Evolutionary conservation across 2,797 vertebrate species (phyloP).

Genomic region (Bradypodion ventrale): DNA sequence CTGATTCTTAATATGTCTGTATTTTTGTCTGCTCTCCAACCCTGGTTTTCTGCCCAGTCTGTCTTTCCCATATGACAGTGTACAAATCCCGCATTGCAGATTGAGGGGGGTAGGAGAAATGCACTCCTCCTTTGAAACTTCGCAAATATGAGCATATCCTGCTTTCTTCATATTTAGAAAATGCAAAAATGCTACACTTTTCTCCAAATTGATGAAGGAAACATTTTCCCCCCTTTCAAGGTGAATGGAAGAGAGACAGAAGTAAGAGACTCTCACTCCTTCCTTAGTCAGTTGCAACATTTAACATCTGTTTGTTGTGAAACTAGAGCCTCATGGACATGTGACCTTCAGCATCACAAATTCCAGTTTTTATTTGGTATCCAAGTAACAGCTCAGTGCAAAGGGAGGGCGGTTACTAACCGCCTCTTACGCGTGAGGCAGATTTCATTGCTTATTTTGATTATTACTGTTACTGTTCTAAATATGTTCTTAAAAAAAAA

Average conservation of each 20-base stretch:
- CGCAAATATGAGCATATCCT: not conserved
- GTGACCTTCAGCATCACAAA: constrained; percentile 81
- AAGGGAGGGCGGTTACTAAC: constrained; percentile 44
- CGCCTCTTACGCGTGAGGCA: constrained; percentile 32
- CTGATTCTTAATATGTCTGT: constrained; percentile 48
- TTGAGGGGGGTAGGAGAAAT: not conserved
- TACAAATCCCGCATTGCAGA: constrained; percentile 77
- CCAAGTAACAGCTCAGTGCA: constrained; percentile 77
- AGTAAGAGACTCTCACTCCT: constrained; percentile 44
- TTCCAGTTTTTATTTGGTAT: constrained; percentile 81
- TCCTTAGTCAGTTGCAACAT: constrained; percentile 57
- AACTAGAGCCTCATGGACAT: constrained; percentile 82
- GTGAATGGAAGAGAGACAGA: constrained; percentile 17
- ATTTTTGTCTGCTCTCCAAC: constrained; percentile 8
- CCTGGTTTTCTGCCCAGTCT: not conserved
- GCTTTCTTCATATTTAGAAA: not conserved
- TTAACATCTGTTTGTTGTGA: constrained; percentile 97
- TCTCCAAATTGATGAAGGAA: not conserved
- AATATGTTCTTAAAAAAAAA: not conserved
- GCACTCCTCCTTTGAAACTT: not conserved
- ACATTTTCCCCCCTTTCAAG: not conserved
- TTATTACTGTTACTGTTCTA: not conserved
- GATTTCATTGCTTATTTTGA: not conserved
- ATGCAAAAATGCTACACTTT: not conserved
- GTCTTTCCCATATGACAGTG: constrained; percentile 23